Evolutionary conservation across 2,888 invertebrate genomes (phyloP).

Genomic region (Ariolimax columbianus): DNA sequence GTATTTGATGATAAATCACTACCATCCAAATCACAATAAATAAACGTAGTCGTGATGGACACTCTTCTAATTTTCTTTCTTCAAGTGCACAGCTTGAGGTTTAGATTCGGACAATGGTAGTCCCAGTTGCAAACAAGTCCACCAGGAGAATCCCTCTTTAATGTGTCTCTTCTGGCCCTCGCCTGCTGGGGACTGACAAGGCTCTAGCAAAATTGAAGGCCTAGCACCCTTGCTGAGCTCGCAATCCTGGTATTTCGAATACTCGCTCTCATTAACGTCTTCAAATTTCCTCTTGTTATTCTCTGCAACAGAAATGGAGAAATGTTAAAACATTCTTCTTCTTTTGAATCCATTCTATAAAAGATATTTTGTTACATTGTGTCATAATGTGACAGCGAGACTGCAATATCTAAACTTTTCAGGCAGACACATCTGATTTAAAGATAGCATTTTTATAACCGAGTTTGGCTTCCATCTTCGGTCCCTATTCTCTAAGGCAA

Average conservation of each 20-base stretch:
- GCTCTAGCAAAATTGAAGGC: background rate
- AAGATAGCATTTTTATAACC: too few relatives aligned
- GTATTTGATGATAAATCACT: background rate
- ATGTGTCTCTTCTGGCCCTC: constrained; percentile 59
- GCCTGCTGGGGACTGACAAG: background rate
- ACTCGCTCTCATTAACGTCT: constrained; percentile 31
- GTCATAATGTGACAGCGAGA: too few relatives aligned
- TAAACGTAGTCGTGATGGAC: too few relatives aligned
- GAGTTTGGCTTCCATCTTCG: too few relatives aligned
- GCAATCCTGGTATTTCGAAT: background rate
- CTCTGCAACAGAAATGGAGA: constrained; percentile 12
- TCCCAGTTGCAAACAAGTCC: constrained; percentile 69
- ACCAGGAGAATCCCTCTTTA: constrained; percentile 71
- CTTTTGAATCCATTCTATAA: background rate
- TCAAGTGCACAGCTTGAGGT: constrained; percentile 60
- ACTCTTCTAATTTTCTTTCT: background rate
- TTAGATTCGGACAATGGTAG: constrained; percentile 64
- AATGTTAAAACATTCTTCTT: background rate
- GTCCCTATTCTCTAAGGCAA: too few relatives aligned
- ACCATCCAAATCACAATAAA: background rate
- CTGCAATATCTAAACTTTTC: too few relatives aligned
- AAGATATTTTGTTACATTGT: too few relatives aligned
- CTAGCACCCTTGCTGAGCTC: background rate
- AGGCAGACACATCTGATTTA: too few relatives aligned
- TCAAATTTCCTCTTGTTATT: constrained; percentile 33